phyloP scores from a whole-genome alignment of 2,888 invertebrate species.

The Drosophila greeni region DNA sequence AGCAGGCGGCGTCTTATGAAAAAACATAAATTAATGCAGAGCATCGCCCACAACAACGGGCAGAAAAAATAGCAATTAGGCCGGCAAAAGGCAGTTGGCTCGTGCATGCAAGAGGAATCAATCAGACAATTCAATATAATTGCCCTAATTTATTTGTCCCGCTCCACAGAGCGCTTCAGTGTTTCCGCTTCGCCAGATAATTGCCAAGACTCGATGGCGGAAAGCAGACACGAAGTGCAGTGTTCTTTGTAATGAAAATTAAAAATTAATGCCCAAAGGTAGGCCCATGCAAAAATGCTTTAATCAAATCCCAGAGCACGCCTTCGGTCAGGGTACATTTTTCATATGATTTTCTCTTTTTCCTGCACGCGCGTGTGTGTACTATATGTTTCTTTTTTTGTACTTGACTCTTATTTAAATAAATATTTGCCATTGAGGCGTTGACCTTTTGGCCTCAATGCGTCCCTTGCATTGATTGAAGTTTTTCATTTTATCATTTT shows the following conservation, averaged over 20 bases:
- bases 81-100: constrained; percentile 43
- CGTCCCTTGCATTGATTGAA: constrained; percentile 37
- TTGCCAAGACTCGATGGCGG: constrained; percentile 21
- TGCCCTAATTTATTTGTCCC: constrained; percentile 57
- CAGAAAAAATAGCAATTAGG: constrained; percentile 54
- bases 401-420: constrained; percentile 31
- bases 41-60: constrained; percentile 19
- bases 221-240: constrained; percentile 4
- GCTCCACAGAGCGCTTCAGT: constrained; percentile 30
- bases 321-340: constrained; percentile 27
- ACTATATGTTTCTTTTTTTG: constrained; percentile 1
- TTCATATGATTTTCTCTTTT: constrained; percentile 31
- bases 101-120: constrained; percentile 54
- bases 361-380: background rate
- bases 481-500: constrained; percentile 13
- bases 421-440: constrained; percentile 31
- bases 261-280: constrained; percentile 41
- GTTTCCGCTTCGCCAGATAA: constrained; percentile 44
- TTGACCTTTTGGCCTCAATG: constrained; percentile 60
- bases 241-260: constrained; percentile 40
- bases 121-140: constrained; percentile 63
- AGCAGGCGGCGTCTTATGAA: constrained; percentile 55
- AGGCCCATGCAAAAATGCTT: constrained; percentile 34
- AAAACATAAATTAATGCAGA: constrained; percentile 61
- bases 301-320: constrained; percentile 32